Evolutionary conservation across 2,888 invertebrate genomes (phyloP).

Genomic region (Microplitis manilae): DNA sequence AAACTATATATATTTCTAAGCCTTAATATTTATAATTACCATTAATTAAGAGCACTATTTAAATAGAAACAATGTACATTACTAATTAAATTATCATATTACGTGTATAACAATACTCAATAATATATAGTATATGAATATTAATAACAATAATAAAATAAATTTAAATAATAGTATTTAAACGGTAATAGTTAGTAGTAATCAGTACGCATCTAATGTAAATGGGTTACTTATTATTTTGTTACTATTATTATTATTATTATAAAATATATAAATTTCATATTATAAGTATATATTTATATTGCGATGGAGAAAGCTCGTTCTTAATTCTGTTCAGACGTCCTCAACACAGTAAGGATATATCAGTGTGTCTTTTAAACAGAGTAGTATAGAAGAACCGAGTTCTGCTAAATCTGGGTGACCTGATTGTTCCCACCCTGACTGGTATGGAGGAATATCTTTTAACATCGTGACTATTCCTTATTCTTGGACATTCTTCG

Average conservation of each 20-base stretch:
- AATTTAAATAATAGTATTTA: constrained; percentile 9
- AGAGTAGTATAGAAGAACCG: constrained; percentile 6
- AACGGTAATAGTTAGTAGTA: constrained; percentile 3
- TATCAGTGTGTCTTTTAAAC: not conserved
- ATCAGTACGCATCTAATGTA: constrained; percentile 18
- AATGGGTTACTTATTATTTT: constrained; percentile 2
- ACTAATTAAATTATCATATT: not conserved
- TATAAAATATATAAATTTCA: not conserved
- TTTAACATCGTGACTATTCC: constrained; percentile 39
- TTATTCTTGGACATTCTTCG: constrained; percentile 28
- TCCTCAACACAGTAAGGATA: constrained; percentile 14
- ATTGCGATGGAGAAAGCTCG: constrained; percentile 38
- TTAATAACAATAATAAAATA: constrained; percentile 31
- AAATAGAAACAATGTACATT: not conserved
- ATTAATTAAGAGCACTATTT: no score
- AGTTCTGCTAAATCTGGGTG: constrained; percentile 63
- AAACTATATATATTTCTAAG: no score
- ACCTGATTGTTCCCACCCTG: constrained; percentile 63
- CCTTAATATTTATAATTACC: no score
- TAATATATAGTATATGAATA: not conserved
- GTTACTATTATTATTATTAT: not conserved
- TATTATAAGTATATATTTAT: not conserved
- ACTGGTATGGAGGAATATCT: not conserved
- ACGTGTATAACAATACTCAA: not conserved
- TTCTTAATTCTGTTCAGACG: constrained; percentile 38